These are phyloP conservation scores for Connochaetes taurinus DNA, from an alignment of 2,113 vertebrate species.

Conservation along the genomic window DNA sequence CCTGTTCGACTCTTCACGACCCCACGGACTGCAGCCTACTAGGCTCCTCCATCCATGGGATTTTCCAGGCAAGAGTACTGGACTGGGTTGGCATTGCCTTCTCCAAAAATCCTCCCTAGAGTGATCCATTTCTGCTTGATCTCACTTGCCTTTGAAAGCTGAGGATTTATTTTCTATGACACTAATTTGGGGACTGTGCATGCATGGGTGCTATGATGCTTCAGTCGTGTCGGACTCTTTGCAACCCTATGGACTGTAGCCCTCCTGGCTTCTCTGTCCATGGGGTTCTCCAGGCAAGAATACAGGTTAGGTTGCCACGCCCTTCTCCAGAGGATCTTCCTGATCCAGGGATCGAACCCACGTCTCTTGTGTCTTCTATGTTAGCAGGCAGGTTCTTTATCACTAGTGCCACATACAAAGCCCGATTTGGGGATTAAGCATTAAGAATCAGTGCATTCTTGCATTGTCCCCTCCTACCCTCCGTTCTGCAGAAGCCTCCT, in stretches of 20 bases:
- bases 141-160: neutral
- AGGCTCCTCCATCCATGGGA: too few relatives aligned
- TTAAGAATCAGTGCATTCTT: neutral
- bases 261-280: neutral
- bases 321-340: neutral
- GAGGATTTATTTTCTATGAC: neutral
- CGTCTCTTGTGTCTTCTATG: neutral
- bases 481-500: neutral
- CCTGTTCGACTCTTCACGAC: too few relatives aligned
- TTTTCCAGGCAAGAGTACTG: too few relatives aligned
- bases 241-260: neutral
- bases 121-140: neutral
- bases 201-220: neutral
- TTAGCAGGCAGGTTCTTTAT: neutral
- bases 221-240: neutral
- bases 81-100: neutral
- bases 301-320: neutral
- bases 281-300: neutral
- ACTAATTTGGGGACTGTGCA: neutral
- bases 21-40: too few relatives aligned
- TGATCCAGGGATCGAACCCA: neutral
- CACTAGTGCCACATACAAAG: neutral
- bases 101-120: constrained; percentile 4
- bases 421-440: neutral
- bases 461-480: neutral